A percentile compares a stretch with the other conserved stretches of the same genome.
Conservation (phyloP, 1,140 invertebrate genomes). For the Zaprionus vittiger region DNA sequence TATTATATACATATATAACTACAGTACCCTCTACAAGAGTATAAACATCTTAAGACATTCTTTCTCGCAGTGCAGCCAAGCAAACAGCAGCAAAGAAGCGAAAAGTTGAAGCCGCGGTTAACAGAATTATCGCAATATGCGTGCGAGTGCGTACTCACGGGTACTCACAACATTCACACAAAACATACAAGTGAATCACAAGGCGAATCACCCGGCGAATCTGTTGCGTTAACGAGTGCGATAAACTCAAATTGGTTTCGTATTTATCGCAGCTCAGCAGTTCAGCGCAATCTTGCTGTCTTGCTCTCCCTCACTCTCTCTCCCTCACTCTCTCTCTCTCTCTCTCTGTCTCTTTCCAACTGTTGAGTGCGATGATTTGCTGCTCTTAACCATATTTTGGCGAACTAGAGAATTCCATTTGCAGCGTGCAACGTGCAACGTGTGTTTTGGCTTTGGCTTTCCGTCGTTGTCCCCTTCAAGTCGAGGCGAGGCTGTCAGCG, state of each 20-base stretch:
- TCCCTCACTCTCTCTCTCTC: neutral
- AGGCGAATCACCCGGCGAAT: neutral
- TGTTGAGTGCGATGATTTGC: neutral
- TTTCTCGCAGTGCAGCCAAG: neutral
- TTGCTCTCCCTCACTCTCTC: neutral
- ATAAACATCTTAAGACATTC: no score
- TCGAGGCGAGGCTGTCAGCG: constrained; percentile 26
- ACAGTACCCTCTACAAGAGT: no score
- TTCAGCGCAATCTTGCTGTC: neutral
- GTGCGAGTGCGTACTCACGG: neutral
- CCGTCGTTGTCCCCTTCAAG: constrained; percentile 27
- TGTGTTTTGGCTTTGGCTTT: constrained; percentile 4
- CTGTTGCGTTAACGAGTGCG: constrained; percentile 30
- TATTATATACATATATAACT: no score
- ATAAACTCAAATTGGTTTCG: constrained; percentile 38
- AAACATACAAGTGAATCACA: neutral
- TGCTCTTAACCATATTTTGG: neutral
- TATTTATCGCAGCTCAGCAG: constrained; percentile 4
- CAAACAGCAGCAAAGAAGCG: neutral
- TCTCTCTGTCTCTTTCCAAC: neutral
- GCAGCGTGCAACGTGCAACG: neutral
- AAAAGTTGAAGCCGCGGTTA: constrained; percentile 14
- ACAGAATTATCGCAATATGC: constrained; percentile 18
- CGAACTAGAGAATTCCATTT: neutral
- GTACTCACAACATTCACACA: neutral